Conservation (phyloP, 2,888 invertebrate species). For the Ischnura elegans region DNA sequence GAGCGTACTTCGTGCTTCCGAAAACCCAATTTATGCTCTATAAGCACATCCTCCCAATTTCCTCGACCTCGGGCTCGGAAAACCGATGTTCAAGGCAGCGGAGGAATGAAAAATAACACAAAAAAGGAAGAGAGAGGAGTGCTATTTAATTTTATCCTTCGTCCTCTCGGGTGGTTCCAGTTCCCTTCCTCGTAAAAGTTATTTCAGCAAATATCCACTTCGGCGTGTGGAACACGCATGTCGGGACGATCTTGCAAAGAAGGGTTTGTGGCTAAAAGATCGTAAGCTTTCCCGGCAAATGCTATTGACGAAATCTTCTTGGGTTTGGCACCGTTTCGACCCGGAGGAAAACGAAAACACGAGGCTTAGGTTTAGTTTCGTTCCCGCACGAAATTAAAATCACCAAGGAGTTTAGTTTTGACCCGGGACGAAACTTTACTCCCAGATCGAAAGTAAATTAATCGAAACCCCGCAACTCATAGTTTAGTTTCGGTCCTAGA, state of each 20-base stretch:
- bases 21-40: constrained; percentile 19
- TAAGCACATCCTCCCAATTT: not conserved
- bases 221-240: not conserved
- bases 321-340: not conserved
- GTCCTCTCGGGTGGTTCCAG: not conserved
- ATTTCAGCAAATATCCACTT: not conserved
- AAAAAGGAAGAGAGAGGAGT: not conserved
- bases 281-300: not conserved
- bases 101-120: not conserved
- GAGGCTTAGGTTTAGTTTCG: too few species aligned
- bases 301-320: not conserved
- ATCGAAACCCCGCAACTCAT: too few species aligned
- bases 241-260: not conserved
- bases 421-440: too few species aligned
- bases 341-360: not conserved
- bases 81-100: not conserved
- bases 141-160: not conserved
- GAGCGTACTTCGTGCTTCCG: not conserved
- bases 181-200: not conserved
- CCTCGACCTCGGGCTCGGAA: not conserved
- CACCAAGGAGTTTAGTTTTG: too few species aligned
- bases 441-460: too few species aligned
- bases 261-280: not conserved
- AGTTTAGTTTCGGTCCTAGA: too few species aligned
- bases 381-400: too few species aligned